Conservation (phyloP, 30 jellyfish, hydroid and myxozoan species). For the Chironex yamaguchii region DNA sequence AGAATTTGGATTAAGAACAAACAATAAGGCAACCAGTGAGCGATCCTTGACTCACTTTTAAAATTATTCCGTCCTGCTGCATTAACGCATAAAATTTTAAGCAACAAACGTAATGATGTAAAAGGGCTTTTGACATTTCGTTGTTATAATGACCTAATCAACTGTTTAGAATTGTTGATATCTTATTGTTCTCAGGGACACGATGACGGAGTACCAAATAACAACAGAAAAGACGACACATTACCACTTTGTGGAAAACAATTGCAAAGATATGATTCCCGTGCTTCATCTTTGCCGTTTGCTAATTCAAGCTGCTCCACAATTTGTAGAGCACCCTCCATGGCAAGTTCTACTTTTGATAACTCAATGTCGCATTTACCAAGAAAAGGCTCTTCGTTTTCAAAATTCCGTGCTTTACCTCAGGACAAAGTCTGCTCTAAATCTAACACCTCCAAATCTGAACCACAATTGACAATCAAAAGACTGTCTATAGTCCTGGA, state of each 20-base stretch:
- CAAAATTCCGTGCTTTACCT: constrained; percentile 70
- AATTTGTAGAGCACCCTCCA: constrained; percentile 74
- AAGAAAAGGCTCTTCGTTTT: constrained; percentile 57
- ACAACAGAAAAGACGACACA: constrained; percentile 59
- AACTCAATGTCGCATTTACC: constrained; percentile 33
- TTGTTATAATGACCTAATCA: too few relatives aligned
- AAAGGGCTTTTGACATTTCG: too few relatives aligned
- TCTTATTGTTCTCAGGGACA: too few relatives aligned
- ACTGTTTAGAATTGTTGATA: too few relatives aligned
- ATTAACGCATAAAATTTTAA: too few relatives aligned
- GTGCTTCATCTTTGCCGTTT: constrained; percentile 79
- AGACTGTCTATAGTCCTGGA: constrained; percentile 75
- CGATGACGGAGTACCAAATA: neutral
- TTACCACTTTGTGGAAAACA: constrained; percentile 61
- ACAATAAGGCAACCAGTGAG: too few relatives aligned
- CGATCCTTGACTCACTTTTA: too few relatives aligned
- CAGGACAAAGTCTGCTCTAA: neutral
- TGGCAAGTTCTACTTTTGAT: constrained; percentile 64
- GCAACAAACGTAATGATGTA: too few relatives aligned
- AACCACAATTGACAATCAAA: constrained; percentile 72
- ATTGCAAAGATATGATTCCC: constrained; percentile 70
- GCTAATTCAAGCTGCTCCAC: constrained; percentile 84
- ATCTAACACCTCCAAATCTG: constrained; percentile 65
- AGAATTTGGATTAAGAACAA: too few relatives aligned
- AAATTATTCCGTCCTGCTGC: too few relatives aligned